Evolutionary conservation across 2,113 vertebrate species (phyloP), one percentile per base, ranked within the genome.

Genomic region (Manacus vitellinus): DNA sequence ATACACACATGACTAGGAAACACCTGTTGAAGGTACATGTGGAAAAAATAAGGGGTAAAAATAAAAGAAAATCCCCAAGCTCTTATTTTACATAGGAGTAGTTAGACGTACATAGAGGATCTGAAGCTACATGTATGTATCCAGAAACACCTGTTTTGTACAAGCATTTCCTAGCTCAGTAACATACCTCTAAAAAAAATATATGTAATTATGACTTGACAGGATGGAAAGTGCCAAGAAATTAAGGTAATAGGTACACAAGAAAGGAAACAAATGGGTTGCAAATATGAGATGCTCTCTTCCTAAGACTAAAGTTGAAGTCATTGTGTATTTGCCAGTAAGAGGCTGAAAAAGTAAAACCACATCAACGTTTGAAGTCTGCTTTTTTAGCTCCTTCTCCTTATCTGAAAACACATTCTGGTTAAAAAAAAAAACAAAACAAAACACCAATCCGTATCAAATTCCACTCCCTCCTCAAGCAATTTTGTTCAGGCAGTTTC

Each of bases 311-410:
- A 1, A 86, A 83, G 58, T 3, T 56, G 71, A 89, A 92, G 47
- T 43, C 43, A 63, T 3, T 0, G 0, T 3, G 4, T 21, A 56
- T 44, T 65, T 56, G 30, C 6, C 27, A 71, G 1, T 25, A 46
- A 71, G 2, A 46, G 18, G 14, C 23, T 30, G 46, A 82, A 94
- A 25, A 37, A 52, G 54, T 35, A 81, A 59, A 16, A 55, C 8
- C 44, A 63, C 12, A 79, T 27, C 6, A 52, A 65, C n/a, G 8
- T 54, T 3, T 63, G 10, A 92, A 80, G 51, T 43, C 21, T 58
- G 41, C 3, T 61, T 70, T 77, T 70, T 65, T 28, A 68, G n/a
- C 28, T 56, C 17, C 31, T 56, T 79, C 41, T 41, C 14, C 25
- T 58, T 41, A 84, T 43, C 8, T 47, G 10, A 70, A 86, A 52